Base-by-base conservation (phyloP, 2,113 vertebrate genomes). In the Piprites chloris region DNA sequence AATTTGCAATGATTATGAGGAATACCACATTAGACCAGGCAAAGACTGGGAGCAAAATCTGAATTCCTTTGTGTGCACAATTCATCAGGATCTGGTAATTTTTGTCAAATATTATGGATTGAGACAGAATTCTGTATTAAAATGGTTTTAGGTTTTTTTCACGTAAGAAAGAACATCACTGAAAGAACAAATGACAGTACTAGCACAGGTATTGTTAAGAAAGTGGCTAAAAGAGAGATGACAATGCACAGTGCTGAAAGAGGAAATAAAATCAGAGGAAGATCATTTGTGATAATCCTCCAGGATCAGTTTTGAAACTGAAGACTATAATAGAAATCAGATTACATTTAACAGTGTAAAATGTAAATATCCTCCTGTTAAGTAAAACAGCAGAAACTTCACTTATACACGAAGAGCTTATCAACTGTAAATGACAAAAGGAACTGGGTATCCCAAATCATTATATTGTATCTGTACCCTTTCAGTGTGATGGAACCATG, bases 1-100 rank as follows among this genome's bases (percentile, higher is more conserved):
- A 58, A 58, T 3, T 13, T 0, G 0, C 4, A 59, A 59, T 12
- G 2, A 79, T 59, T 67, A 75, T 0, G 0, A 47, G 9, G 32
- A 71, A 66, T 21, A 58, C 11, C 21, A 13, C 55, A 59, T 76
- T 26, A 65, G 30, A 28, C 18, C 30, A 49, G 8, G 17, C 21
- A 68, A 93, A 75, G 39, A 22, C 9, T 9, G 12, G 24, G 14
- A 75, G 35, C 20, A 86, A 90, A 71, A 49, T 44, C 21, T 33
- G 10, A 85, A 82, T 63, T 72, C 18, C 14, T 90, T 49, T 85
- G 16, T 30, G 41, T 1, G 3, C 5, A 15, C 26, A 61, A 50
- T 24, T 71, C 14, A 74, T 35, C 12, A 69, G 4, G 17, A 82
- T 56, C 13, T 9, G 15, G 5, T 46, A 58, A 58, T 69, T 78